Evolutionary conservation across 1,140 invertebrate genomes (phyloP).

Genomic region (Tetramorium alpestre): DNA sequence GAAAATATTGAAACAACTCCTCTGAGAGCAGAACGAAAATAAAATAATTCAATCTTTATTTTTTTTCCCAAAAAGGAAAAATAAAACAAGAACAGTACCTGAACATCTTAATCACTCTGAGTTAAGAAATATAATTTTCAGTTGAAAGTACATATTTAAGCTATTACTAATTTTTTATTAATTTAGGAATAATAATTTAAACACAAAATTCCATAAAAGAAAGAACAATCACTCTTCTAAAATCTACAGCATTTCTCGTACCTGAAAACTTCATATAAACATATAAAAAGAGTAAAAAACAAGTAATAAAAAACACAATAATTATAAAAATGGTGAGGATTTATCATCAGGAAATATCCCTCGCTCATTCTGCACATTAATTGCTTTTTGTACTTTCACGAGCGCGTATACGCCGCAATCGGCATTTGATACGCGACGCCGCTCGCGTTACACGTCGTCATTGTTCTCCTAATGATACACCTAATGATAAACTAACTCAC

Average conservation of each 20-base stretch:
- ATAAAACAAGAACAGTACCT: no score
- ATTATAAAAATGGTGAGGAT: neutral
- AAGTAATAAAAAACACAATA: neutral
- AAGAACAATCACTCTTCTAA: neutral
- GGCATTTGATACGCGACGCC: conserved; percentile 46
- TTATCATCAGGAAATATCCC: conserved; percentile 33
- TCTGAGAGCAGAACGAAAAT: no score
- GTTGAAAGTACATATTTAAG: neutral
- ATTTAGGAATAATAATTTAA: neutral
- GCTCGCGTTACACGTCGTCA: conserved; percentile 39
- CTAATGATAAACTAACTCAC: conserved; percentile 39
- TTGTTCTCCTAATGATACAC: conserved; percentile 42
- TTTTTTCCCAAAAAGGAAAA: no score
- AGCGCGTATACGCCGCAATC: conserved; percentile 2
- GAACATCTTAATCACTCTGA: no score
- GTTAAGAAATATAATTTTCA: no score
- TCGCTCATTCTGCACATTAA: conserved; percentile 28
- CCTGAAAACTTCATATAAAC: neutral
- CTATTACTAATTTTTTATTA: neutral
- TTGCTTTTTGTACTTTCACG: conserved; percentile 37
- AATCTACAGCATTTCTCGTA: neutral
- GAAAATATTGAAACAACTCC: no score
- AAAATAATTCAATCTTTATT: no score
- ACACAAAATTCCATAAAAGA: neutral
- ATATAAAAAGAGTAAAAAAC: neutral